Evolutionary conservation across 2,888 invertebrate genomes (phyloP).

Genomic region (Gastracanthus pulcherrimus): DNA sequence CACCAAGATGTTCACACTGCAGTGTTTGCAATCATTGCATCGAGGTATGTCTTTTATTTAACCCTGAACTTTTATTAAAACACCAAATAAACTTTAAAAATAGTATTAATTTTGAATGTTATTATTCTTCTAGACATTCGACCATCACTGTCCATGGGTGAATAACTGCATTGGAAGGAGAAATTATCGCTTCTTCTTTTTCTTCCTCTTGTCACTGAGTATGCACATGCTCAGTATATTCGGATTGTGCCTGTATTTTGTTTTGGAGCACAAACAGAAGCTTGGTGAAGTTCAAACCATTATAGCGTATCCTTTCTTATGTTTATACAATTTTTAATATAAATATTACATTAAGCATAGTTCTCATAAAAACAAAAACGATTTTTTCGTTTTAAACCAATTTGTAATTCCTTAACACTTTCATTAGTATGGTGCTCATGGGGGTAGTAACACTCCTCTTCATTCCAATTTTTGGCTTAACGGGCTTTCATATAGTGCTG

Average conservation of each 20-base stretch:
- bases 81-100: not conserved
- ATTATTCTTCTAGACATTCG: constrained; percentile 90
- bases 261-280: constrained; percentile 90
- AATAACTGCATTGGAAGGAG: constrained; percentile 98
- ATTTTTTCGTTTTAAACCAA: not conserved
- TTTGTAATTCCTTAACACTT: constrained; percentile 66
- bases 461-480: constrained; percentile 98
- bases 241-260: constrained; percentile 93
- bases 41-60: constrained; percentile 83
- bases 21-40: constrained; percentile 99
- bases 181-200: constrained; percentile 99
- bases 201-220: constrained; percentile 97
- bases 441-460: constrained; percentile 93
- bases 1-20: constrained; percentile 99
- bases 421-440: constrained; percentile 91
- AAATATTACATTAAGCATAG: constrained; percentile 1
- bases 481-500: constrained; percentile 98
- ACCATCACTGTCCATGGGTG: constrained; percentile 99
- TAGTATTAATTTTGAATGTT: not conserved
- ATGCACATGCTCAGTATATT: constrained; percentile 99
- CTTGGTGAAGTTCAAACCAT: constrained; percentile 90
- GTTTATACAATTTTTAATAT: not conserved
- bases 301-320: constrained; percentile 89
- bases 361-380: not conserved
- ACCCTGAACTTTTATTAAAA: too few species aligned